Percentiles rank a stretch among this genome's conserved stretches.
Evolutionary conservation across 2,888 invertebrate species (phyloP).

Genomic region (Biston betularia): DNA sequence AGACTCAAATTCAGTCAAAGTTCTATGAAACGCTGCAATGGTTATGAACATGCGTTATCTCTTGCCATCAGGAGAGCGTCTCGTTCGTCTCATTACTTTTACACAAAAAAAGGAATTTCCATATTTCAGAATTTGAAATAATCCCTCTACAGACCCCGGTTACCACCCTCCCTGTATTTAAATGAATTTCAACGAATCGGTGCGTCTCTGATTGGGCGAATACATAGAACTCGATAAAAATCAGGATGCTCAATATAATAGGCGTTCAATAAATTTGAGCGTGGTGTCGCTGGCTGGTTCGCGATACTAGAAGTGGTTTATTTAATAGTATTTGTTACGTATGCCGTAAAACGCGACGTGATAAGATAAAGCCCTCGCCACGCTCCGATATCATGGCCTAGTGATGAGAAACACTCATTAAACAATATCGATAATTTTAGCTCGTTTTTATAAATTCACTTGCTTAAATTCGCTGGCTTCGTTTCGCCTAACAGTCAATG

Average conservation of each 20-base stretch:
- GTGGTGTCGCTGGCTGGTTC: background rate
- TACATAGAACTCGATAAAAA: background rate
- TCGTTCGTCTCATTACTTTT: background rate
- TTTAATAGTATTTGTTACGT: conserved; percentile 37
- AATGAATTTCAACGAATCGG: background rate
- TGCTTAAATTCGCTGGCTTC: too few relatives aligned
- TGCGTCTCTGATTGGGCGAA: background rate
- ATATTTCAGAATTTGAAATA: too few relatives aligned
- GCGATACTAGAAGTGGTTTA: conserved; percentile 32
- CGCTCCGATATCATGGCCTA: conserved; percentile 16
- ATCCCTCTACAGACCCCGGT: too few relatives aligned
- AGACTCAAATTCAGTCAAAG: too few relatives aligned
- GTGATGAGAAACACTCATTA: conserved; percentile 13
- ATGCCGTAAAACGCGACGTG: conserved; percentile 30
- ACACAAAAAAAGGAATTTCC: background rate
- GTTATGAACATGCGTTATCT: too few relatives aligned
- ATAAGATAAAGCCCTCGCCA: conserved; percentile 36
- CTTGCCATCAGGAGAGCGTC: too few relatives aligned
- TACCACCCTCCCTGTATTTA: too few relatives aligned
- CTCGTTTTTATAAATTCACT: too few relatives aligned
- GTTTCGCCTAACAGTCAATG: too few relatives aligned
- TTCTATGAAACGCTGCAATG: too few relatives aligned
- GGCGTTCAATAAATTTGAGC: conserved; percentile 11
- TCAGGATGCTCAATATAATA: conserved; percentile 1
- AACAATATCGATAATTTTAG: background rate